Percentiles rank a stretch among this genome's conserved stretches.
These are phyloP conservation scores for Dryadula phaetusa DNA, from an alignment of 2,888 invertebrate species.

Conservation along the genomic window DNA sequence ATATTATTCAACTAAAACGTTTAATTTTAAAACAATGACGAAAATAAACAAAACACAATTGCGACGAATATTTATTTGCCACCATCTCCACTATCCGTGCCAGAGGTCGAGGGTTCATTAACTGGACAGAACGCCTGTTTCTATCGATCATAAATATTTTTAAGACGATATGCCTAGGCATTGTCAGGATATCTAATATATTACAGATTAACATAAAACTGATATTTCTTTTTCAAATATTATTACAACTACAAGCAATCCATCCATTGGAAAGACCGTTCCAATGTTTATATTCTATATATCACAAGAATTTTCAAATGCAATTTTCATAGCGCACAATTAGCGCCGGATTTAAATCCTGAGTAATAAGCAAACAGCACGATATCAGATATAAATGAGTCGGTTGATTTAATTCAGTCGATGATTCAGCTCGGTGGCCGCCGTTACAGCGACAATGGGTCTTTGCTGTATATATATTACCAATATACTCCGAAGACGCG, in stretches of 20 bases:
- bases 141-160: background rate
- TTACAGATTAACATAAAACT: background rate
- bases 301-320: slow-evolving; percentile 4
- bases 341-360: slow-evolving; percentile 22
- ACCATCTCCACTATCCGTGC: slow-evolving; percentile 7
- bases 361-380: slow-evolving; percentile 22
- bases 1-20: too few species aligned
- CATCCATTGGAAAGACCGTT: background rate
- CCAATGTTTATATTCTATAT: background rate
- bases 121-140: background rate
- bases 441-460: slow-evolving; percentile 64
- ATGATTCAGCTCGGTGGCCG: slow-evolving; percentile 61
- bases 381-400: slow-evolving; percentile 35
- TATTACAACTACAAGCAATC: background rate
- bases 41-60: slow-evolving; percentile 1
- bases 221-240: background rate
- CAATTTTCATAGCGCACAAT: background rate
- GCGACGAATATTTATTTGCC: background rate
- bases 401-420: slow-evolving; percentile 51
- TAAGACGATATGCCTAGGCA: background rate
- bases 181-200: background rate
- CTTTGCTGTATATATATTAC: slow-evolving; percentile 54
- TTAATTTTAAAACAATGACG: background rate
- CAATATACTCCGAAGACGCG: slow-evolving; percentile 42
- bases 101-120: slow-evolving; percentile 22